Base-by-base conservation (phyloP, 35 echinoderm and acorn worm species). In the Antedon bifida region DNA sequence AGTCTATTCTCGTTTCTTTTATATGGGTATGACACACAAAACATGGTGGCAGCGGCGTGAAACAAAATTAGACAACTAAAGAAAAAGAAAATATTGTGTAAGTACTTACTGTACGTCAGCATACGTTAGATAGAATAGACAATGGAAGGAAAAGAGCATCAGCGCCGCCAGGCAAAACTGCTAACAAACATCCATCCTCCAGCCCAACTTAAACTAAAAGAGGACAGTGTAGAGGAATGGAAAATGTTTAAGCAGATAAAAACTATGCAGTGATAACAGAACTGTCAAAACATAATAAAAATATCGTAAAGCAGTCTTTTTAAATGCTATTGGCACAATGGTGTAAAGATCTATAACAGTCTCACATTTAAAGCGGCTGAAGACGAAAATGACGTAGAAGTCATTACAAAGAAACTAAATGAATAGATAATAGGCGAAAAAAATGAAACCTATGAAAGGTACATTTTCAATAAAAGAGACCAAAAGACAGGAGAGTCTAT, bases 381-480 rank as follows among this genome's bases (percentile, higher is more conserved):
- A 83, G 28, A 79, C 32, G 46, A 79, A 89, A 81, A 73, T 46
- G 35, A 82, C 21, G 21, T 39, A 79, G 19, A 80, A 3, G 12
- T 79, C 84, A 36, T 32, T 77, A 19, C 19, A 39, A n/a, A 81
- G 76, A 34, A 80, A 39, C 23, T 46, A 16, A 44, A 85, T 26
- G 36, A 81, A 7, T 74, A 95, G 73, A 89, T 87, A 7, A 74
- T 75, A 36, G 86, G 83, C n/a, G n/a, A n/a, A n/a, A 10, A 21
- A 85, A 79, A 79, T 35, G 16, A 79, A 34, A 86, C 38, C 3
- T 79, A 86, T 45, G 79, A 88, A 74, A 32, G 86, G 1, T 83
- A 82, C 77, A 36, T 88, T 8, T 82, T 82, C 74, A 88, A 88
- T 31, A 88, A 87, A 23, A 74, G 73, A 36, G 56, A 42, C 17